Evolutionary conservation across 2,113 vertebrate genomes (phyloP).

Genomic region (Chlorodrepanis virens): DNA sequence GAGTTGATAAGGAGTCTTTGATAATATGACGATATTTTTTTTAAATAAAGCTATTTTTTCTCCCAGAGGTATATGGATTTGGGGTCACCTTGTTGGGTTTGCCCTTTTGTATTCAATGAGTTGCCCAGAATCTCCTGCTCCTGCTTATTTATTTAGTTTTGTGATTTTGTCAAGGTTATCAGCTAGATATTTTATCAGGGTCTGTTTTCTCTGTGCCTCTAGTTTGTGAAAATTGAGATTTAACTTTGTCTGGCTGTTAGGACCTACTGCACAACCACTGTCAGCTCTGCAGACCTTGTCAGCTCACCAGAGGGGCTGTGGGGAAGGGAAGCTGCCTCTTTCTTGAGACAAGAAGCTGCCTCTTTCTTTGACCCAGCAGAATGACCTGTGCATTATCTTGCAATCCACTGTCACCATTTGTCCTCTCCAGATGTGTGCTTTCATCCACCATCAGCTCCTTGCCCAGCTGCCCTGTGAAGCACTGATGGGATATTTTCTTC

Average conservation of each 20-base stretch:
- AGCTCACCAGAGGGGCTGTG: neutral
- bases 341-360: neutral
- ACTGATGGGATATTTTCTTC: neutral
- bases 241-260: neutral
- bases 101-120: neutral
- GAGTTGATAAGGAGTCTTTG: neutral
- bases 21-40: neutral
- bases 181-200: neutral
- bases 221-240: neutral
- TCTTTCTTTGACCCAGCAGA: neutral
- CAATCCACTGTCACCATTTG: neutral
- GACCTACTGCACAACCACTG: neutral
- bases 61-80: neutral
- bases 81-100: neutral
- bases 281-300: neutral
- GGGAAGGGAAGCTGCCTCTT: neutral
- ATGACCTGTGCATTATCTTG: neutral
- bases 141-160: neutral
- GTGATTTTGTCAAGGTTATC: neutral
- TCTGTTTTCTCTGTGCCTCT: neutral
- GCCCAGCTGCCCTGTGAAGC: neutral
- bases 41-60: neutral
- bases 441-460: neutral
- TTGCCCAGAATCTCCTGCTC: neutral
- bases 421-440: neutral